A percentile compares a stretch with the other conserved stretches of the same genome.
Evolutionary conservation across 92 coral and sea anemone species (phyloP).

Genomic region (Epizoanthus scotinus): DNA sequence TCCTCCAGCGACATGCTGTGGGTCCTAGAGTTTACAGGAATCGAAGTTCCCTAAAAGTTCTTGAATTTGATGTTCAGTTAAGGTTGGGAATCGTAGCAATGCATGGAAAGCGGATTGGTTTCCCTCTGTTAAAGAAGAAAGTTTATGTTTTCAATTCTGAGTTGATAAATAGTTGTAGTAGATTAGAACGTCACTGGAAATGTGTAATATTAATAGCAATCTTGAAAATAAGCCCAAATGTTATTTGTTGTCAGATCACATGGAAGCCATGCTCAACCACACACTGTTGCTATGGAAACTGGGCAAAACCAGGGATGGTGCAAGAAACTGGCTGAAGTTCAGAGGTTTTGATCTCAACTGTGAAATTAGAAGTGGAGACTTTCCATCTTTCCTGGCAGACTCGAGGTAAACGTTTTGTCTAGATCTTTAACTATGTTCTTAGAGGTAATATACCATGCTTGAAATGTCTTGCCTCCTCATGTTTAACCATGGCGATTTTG

Average conservation of each 20-base stretch:
- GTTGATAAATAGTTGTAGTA: too few relatives aligned
- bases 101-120: too few relatives aligned
- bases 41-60: too few relatives aligned
- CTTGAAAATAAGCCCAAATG: too few relatives aligned
- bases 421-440: neutral
- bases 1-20: too few relatives aligned
- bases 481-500: neutral
- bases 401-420: constrained; percentile 1
- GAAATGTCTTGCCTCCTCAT: neutral
- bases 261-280: constrained; percentile 18
- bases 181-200: too few relatives aligned
- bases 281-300: constrained; percentile 35
- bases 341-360: constrained; percentile 17
- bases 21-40: too few relatives aligned
- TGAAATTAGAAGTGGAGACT: neutral
- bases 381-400: constrained; percentile 1
- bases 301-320: constrained; percentile 18
- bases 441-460: neutral
- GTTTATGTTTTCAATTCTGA: too few relatives aligned
- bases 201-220: too few relatives aligned
- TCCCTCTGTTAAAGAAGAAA: too few relatives aligned
- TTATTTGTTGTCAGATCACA: constrained; percentile 3
- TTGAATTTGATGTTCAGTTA: too few relatives aligned
- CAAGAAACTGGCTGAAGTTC: constrained; percentile 34
- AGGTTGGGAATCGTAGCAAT: too few relatives aligned